These are phyloP conservation scores for Lepus americanus DNA, from an alignment of 2,113 vertebrate species.

Conservation along the genomic window DNA sequence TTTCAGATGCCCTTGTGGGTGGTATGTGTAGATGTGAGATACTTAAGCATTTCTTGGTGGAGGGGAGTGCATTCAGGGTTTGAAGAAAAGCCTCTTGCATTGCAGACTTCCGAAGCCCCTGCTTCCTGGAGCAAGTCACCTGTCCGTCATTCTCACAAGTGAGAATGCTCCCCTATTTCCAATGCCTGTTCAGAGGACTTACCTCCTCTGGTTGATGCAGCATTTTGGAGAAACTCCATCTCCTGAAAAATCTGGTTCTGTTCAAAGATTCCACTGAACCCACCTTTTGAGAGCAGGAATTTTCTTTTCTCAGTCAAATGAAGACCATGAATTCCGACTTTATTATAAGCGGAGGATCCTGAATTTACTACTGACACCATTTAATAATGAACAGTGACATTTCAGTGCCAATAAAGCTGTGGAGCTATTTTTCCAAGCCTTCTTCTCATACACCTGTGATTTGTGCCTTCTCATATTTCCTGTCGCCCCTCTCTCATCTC, in stretches of 20 bases:
- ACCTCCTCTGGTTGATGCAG: no score
- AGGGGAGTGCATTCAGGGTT: slow-evolving; percentile 14
- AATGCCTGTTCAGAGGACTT: neutral
- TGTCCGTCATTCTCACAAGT: neutral
- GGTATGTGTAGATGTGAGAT: neutral
- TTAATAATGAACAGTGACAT: slow-evolving; percentile 10
- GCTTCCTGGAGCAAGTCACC: neutral
- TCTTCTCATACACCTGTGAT: neutral
- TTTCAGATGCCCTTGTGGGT: no score
- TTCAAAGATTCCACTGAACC: slow-evolving; percentile 25
- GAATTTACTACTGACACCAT: slow-evolving; percentile 52
- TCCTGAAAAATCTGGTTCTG: neutral
- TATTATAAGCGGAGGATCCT: neutral
- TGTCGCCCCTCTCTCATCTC: neutral
- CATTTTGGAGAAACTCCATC: neutral
- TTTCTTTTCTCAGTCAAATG: slow-evolving; percentile 36
- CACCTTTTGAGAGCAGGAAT: neutral
- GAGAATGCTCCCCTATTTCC: neutral
- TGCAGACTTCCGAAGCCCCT: neutral
- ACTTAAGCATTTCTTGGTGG: neutral
- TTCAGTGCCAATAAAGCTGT: neutral
- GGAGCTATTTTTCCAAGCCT: neutral
- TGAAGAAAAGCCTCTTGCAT: neutral
- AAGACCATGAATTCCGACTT: slow-evolving; percentile 35
- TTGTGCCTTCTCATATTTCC: neutral